Base-by-base conservation (phyloP, 2,888 invertebrate genomes). In the Ennomos quercinarius region DNA sequence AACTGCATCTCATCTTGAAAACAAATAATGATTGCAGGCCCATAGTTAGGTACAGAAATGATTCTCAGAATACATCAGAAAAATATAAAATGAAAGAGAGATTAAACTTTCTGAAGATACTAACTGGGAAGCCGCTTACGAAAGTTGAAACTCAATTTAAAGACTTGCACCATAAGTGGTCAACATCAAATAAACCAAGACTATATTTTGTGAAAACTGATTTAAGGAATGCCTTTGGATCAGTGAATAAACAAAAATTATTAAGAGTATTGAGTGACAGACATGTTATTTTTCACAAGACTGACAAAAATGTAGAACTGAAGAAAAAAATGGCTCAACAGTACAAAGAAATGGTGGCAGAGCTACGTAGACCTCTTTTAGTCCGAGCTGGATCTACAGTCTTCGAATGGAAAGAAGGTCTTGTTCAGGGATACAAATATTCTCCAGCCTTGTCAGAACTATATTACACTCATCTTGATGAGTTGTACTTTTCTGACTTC, bases 371-470 rank as follows among this genome's bases (percentile, higher is more conserved):
- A 58, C 90, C 91, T 8, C 72, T 93, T 11, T 66, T 91, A 11
- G 81, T 93, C n/a, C 74, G 91, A 37, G 82, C 84, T 40, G 93
- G 93, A 6, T 91, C 91, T 4, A 87, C 91, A 9, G 74, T 90
- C n/a, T 93, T 83, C 70, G 81, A 87, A 71, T 93, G 93, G 93
- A 87, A 76, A 48, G 76, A 84, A 67, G 93, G 93, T 38, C 74
- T 93, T 34, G 88, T 93, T 1, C 93, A 93, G 69, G 93, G 93
- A 1, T 91, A 92, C 60, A 89, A 87, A 70, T 92, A 87, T 71
- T 93, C 93, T 1, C 93, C 93, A n/a, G 91, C 89, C 0, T 74
- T 93, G 1, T 92, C 91, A 0, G 93, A 93, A 69, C 71, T 93
- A 8, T 93, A 91, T 63, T 93, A 93, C 64, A 77, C 76, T 39